These are phyloP conservation scores for Bacillus rossius DNA, from an alignment of 1,140 invertebrate genomes.

Conservation along the genomic window DNA sequence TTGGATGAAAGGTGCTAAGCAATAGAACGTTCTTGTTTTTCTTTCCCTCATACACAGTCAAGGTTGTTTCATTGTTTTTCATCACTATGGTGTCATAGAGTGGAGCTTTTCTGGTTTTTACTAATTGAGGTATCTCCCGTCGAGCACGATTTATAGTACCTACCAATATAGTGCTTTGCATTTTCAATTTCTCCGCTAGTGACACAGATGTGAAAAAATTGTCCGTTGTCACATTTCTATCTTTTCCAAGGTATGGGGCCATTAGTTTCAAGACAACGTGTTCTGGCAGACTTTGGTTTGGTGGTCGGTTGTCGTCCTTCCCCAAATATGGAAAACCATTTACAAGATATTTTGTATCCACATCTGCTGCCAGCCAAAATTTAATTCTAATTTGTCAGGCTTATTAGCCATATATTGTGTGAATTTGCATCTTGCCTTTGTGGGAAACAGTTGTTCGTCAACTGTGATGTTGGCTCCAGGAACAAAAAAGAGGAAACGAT, in stretches of 20 bases:
- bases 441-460: constrained; percentile 39
- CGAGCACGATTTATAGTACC: constrained; percentile 18
- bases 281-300: not conserved
- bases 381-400: too few relatives aligned
- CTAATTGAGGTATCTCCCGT: not conserved
- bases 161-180: constrained; percentile 3
- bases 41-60: constrained; percentile 25
- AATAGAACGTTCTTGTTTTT: constrained; percentile 22
- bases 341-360: not conserved
- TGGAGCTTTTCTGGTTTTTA: too few relatives aligned
- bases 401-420: constrained; percentile 3
- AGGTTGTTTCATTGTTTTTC: constrained; percentile 21
- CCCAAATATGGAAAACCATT: constrained; percentile 6
- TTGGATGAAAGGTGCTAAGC: constrained; percentile 22
- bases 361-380: not conserved
- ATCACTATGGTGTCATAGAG: too few relatives aligned
- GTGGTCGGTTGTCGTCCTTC: not conserved
- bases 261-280: constrained; percentile 22
- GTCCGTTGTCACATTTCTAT: constrained; percentile 32
- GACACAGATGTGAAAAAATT: constrained; percentile 31
- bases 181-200: constrained; percentile 22
- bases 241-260: constrained; percentile 24
- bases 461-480: too few relatives aligned
- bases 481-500: too few relatives aligned
- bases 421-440: constrained; percentile 25